Evolutionary conservation across 2,888 invertebrate species (phyloP), one percentile per base, ranked within the genome.

Genomic region (Philaethria dido): DNA sequence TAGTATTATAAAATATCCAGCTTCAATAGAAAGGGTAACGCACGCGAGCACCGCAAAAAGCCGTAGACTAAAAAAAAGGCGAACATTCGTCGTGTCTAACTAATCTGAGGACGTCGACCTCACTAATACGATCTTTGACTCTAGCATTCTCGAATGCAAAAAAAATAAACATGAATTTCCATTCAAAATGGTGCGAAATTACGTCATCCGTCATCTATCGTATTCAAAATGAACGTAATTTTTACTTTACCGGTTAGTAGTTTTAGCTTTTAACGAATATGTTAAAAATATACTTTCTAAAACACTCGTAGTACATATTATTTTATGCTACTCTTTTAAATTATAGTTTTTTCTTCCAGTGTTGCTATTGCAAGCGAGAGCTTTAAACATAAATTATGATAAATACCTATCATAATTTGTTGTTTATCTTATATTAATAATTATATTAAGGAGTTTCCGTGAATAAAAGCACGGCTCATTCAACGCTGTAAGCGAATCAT

Each of bases 41-140:
- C 85, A 88, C 91, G 89, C 81, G 74, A 76, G 70, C 76, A 69
- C 80, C 79, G 84, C 86, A 88, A 89, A 89, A 89, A 87, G 77
- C 75, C 75, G 78, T 77, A 76, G 80, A 80, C 84, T 59, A 85
- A 89, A 87, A 52, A 88, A 86, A 81, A 77, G 76, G 72, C 74
- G 77, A 75, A 75, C 77, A 72, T 70, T 76, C 75, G 81, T 76
- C 75, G 81, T 83, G 85, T 84, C 86, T 86, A 86, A 85, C 86
- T 81, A 85, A 88, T 84, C 80, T 77, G 76, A 80, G 90, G 84
- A 70, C 90, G 78, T 72, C 82, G 88, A 91, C 87, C 91, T 85
- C 86, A 83, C 84, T 82, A 85, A 86, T 82, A 75, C 75, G 76
- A 75, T 75, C 75, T 75, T 73, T 74, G 76, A 75, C 72, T 75